Evolutionary conservation across 2,113 vertebrate species (phyloP).

Genomic region (Ceratotherium simum): DNA sequence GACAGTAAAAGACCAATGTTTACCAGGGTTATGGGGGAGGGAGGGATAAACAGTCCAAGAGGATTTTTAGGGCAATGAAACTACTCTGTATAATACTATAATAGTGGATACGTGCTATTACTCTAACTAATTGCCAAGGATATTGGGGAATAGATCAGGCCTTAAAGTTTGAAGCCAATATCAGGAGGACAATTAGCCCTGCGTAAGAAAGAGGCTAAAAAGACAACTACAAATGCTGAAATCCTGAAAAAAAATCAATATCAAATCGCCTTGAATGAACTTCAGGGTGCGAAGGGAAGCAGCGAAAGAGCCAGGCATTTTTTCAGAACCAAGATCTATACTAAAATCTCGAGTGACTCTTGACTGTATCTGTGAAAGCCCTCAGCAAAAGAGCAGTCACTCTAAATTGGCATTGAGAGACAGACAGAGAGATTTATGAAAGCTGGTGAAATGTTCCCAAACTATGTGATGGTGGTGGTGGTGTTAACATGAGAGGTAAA

Average conservation of each 20-base stretch:
- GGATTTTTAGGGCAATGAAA: background rate
- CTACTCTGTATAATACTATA: background rate
- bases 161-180: background rate
- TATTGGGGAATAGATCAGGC: background rate
- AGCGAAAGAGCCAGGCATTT: background rate
- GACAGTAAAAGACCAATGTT: background rate
- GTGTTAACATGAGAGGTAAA: background rate
- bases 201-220: background rate
- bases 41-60: background rate
- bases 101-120: background rate
- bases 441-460: background rate
- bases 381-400: background rate
- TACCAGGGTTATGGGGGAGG: background rate
- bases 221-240: background rate
- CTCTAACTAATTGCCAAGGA: background rate
- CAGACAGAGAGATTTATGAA: background rate
- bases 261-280: background rate
- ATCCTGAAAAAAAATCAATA: background rate
- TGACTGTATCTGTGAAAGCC: background rate
- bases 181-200: background rate
- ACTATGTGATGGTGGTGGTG: background rate
- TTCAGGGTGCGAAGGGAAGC: background rate
- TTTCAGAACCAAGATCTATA: background rate
- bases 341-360: background rate
- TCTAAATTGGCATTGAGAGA: background rate